Evolutionary conservation across 2,797 vertebrate species (phyloP).

Genomic region (Hoplostethus mediterraneus): DNA sequence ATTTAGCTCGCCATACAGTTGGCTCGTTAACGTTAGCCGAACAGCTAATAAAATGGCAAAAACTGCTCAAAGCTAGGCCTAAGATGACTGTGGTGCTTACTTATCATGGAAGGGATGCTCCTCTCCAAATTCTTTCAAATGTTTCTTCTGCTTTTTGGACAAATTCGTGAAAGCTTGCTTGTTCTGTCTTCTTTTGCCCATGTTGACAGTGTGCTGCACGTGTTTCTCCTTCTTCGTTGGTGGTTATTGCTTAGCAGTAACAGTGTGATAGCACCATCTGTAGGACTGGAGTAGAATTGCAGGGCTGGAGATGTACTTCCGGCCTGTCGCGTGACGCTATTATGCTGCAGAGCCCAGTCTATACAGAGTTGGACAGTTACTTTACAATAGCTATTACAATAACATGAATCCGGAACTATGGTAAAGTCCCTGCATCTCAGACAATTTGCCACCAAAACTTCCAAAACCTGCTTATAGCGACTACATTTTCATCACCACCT

Average conservation of each 20-base stretch:
- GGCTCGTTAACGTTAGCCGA: conserved; percentile 10
- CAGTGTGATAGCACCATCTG: background rate
- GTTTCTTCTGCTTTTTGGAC: conserved; percentile 93
- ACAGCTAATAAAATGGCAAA: background rate
- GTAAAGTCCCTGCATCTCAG: no score
- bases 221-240: conserved; percentile 12
- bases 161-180: conserved; percentile 79
- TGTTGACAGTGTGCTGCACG: conserved; percentile 71
- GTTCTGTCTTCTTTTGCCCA: conserved; percentile 89
- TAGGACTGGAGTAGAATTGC: conserved; percentile 38
- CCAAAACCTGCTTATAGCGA: no score
- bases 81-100: conserved; percentile 71
- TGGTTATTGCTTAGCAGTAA: background rate
- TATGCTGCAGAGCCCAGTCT: no score
- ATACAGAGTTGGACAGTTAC: no score
- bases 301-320: background rate
- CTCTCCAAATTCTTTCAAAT: conserved; percentile 95
- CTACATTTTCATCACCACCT: conserved; percentile 33
- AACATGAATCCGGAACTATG: no score
- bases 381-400: no score
- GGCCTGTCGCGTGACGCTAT: no score
- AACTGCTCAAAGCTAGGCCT: background rate
- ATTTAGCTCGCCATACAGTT: conserved; percentile 7
- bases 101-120: conserved; percentile 92
- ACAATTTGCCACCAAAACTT: no score